A percentile compares a stretch with the other conserved stretches of the same genome.
Conservation (phyloP, 2,113 vertebrate species). For the Anser cygnoides region DNA sequence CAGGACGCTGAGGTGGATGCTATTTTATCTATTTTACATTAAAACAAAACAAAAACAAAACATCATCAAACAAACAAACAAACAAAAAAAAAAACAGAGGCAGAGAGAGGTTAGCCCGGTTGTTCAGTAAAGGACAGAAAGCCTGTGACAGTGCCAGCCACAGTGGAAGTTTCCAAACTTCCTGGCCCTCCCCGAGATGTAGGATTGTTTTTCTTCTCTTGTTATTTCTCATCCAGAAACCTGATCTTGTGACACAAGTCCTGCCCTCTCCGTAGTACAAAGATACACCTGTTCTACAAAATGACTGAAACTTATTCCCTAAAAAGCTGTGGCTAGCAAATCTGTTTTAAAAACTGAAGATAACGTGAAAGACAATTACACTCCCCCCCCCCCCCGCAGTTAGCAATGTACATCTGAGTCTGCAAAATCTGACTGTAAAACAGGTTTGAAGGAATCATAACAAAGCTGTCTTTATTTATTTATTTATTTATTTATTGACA, state of each 20-base stretch:
- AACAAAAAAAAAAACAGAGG: neutral
- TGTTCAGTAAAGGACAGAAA: neutral
- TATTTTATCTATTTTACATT: neutral
- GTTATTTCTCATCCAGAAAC: neutral
- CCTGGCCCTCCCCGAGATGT: neutral
- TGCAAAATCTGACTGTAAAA: neutral
- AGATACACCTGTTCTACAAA: neutral
- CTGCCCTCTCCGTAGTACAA: neutral
- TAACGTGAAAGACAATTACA: neutral
- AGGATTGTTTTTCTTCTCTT: neutral
- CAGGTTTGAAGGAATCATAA: neutral
- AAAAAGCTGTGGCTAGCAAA: neutral
- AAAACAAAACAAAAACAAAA: neutral
- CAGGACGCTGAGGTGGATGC: neutral
- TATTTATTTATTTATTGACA: neutral
- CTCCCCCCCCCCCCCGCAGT: neutral
- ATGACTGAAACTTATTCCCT: neutral
- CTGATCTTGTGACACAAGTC: neutral
- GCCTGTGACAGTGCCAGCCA: accelerated
- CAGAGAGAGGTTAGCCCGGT: neutral
- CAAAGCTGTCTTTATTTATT: neutral
- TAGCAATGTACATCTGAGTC: neutral
- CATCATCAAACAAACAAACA: neutral
- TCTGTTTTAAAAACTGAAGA: neutral
- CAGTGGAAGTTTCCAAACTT: slow-evolving; percentile 11